Evolutionary conservation across 2,113 vertebrate genomes (phyloP), one percentile per base, ranked within the genome.

Genomic region (Climacteris rufus): DNA sequence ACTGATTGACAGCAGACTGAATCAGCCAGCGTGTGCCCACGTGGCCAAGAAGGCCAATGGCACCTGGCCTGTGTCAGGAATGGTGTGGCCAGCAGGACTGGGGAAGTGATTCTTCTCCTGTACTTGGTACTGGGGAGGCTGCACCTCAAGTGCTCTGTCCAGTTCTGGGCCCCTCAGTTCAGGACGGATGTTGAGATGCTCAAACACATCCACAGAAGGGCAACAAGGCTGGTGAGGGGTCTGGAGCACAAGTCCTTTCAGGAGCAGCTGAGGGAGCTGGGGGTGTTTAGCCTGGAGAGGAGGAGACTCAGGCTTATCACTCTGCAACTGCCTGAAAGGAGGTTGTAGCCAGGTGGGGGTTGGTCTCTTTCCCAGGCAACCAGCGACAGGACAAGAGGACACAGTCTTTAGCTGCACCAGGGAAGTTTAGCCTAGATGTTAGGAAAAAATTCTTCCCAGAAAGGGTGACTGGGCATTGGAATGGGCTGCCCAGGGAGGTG

Each of bases 351-450:
- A 77, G 27, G 33, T 37, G 27, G 25, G 33, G 37, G 1, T 19
- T 2, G 0, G 53, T 15, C n/a, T 45, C 72, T 39, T 3, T 87
- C 45, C 27, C 45, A 52, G 9, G 11, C 10, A 60, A 44, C 28
- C 49, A 64, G 15, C 0, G 22, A 9, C 64, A 66, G 44, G 44
- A 66, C 12, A 25, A 47, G 44, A 68, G 11, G 12, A 54, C n/a
- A 42, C 33, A 44, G 25, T 37, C 37, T 37, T 52, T 37, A 60
- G 8, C 22, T 60, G 63, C 0, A 0, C 8, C 15, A 53, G 18
- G 33, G 28, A 77, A 53, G 22, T 28, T 60, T 52, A 53, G 28
- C 39, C 10, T 78, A 28, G 33, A 33, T 12, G 39, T 33, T 5
- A 69, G 39, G 19, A 78, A 78, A 37, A 69, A 61, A 28, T 53